A percentile compares a stretch with the other conserved stretches of the same genome.
Evolutionary conservation across 2,797 vertebrate genomes (phyloP).

Genomic region (Cryptoprocta ferox): DNA sequence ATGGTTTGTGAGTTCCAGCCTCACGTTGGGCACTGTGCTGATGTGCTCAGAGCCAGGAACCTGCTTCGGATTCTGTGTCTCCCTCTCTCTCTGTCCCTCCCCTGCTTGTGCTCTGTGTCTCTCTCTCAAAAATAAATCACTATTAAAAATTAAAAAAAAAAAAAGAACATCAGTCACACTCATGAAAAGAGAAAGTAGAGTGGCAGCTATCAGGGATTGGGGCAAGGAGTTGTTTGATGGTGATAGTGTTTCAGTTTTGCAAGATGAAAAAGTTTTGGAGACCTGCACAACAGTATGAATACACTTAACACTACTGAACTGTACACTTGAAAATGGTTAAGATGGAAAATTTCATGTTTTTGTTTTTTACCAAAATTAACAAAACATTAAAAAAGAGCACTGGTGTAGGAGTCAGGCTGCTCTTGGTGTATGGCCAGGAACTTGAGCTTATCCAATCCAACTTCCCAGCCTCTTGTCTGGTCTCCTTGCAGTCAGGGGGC

Average conservation of each 20-base stretch:
- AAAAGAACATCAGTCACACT: background rate
- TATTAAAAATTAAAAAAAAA: too few relatives aligned
- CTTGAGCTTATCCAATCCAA: fast-evolving
- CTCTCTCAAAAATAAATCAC: too few relatives aligned
- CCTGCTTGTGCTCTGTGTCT: too few relatives aligned
- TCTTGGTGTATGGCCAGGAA: fast-evolving
- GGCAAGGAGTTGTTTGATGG: fast-evolving
- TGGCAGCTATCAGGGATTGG: background rate
- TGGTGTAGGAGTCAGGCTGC: background rate
- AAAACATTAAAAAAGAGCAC: background rate
- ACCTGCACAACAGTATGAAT: background rate
- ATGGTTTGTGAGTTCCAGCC: too few relatives aligned
- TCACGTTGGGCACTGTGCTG: too few relatives aligned
- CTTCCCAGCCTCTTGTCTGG: background rate
- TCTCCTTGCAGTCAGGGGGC: background rate
- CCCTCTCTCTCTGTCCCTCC: too few relatives aligned
- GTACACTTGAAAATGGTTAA: background rate
- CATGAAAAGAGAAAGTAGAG: background rate
- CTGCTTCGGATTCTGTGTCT: too few relatives aligned
- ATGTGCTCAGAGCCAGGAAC: too few relatives aligned
- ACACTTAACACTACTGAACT: background rate
- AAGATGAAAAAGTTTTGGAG: background rate
- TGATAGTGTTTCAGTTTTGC: background rate
- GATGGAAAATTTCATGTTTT: background rate
- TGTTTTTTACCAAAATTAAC: background rate